Evolutionary conservation across 2,113 vertebrate species (phyloP), one percentile per base, ranked within the genome.

Genomic region (Abramis brama): DNA sequence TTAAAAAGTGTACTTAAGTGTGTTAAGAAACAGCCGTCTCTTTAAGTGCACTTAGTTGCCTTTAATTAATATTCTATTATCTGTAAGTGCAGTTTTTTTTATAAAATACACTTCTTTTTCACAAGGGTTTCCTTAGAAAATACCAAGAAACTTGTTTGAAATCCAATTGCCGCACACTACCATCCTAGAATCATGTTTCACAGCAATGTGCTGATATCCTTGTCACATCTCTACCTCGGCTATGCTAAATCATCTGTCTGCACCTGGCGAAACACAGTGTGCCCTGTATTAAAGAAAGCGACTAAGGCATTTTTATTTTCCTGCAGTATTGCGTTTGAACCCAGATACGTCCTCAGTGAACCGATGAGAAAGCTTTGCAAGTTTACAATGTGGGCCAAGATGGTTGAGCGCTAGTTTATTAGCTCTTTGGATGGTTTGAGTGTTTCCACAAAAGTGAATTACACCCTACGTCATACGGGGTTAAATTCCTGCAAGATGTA

Each of bases 241-340:
- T 23, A 39, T 39, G 68, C 19, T 71, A 71, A 71, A 43, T 71
- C 68, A 71, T 23, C 33, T 39, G 55, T 57, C 55, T 19, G 36
- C 71, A 84, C 83, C 83, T 85, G 83, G 83, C 43, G 66, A 64
- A 50, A 62, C 60, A 47, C 57, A 27, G 12, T 1, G 43, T 76
- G 27, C n/a, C 43, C 45, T 36, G 43, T 33, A 36, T 66, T 62
- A 66, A 85, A 39, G 45, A 68, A 52, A 55, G 57, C 47, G 74
- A 78, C 43, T 27, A 39, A 52, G 59, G 83, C 60, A 33, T 43
- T 85, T 85, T 77, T 66, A 78, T 85, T 78, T 43, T 68, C 83
- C 74, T 68, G 57, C 45, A 45, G 83, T 39, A 36, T 45, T 15
- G 45, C 59, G 15, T 52, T 25, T 66, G 27, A 77, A 77, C 43